Percentiles rank a stretch among this genome's conserved stretches.
These are phyloP conservation scores for Lepidurus packardi DNA, from an alignment of 1,140 invertebrate genomes.

Conservation along the genomic window DNA sequence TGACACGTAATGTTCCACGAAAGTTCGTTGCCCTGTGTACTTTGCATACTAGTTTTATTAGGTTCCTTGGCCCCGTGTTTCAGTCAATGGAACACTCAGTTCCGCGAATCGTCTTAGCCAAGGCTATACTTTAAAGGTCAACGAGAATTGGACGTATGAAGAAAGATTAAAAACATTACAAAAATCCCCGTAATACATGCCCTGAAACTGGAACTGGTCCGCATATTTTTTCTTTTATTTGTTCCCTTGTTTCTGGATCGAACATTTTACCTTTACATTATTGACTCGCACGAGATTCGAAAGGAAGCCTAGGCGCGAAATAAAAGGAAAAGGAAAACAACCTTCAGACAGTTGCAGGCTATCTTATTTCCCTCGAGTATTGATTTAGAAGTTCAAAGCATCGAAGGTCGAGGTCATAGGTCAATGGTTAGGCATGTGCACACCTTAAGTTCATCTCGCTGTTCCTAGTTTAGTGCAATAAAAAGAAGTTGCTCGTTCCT, in stretches of 20 bases:
- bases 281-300: neutral
- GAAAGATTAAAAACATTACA: neutral
- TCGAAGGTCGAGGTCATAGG: neutral
- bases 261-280: neutral
- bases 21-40: slow-evolving; percentile 15
- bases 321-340: neutral
- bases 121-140: neutral
- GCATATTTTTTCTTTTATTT: no score
- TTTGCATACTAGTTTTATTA: slow-evolving; percentile 3
- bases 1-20: neutral
- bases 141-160: neutral
- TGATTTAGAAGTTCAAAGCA: neutral
- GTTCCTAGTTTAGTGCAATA: no score
- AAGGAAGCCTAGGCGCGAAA: neutral
- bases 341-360: no score
- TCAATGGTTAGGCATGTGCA: neutral
- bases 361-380: no score
- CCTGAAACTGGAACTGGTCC: neutral
- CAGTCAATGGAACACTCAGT: neutral
- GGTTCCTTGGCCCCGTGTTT: slow-evolving; percentile 13
- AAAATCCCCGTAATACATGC: neutral
- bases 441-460: neutral
- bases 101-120: neutral
- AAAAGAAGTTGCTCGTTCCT: no score
- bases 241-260: no score